Conservation (phyloP, 2,113 vertebrate genomes). For the Rutilus rutilus region DNA sequence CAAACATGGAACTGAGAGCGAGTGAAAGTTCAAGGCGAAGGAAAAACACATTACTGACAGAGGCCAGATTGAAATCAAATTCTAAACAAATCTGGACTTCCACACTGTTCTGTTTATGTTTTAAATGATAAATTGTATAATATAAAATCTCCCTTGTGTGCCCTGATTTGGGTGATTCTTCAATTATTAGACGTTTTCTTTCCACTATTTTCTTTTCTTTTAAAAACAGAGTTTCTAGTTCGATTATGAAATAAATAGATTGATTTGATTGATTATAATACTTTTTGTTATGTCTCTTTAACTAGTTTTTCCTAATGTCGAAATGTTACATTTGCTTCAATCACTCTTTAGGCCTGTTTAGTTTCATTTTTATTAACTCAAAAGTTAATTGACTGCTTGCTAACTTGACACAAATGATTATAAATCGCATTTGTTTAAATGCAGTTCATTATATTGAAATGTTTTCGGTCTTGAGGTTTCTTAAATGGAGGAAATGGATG, state of each 20-base stretch:
- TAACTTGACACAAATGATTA: background rate
- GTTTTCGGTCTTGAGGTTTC: conserved; percentile 21
- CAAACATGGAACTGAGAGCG: conserved; percentile 44
- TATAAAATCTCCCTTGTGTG: background rate
- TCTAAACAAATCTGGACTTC: conserved; percentile 26
- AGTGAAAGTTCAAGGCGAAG: conserved; percentile 1
- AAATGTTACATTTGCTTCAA: background rate
- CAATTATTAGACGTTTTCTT: conserved; percentile 9
- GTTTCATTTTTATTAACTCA: background rate
- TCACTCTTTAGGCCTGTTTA: background rate
- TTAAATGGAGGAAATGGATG: background rate
- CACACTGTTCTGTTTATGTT: conserved; percentile 1
- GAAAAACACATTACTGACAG: conserved; percentile 22
- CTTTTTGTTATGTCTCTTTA: background rate
- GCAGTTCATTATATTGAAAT: conserved; percentile 18
- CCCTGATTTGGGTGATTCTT: conserved; percentile 10
- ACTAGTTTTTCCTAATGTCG: background rate
- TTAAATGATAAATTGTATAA: conserved; percentile 8
- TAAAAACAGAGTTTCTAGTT: conserved; percentile 4
- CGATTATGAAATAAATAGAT: background rate
- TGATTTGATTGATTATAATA: conserved; percentile 7
- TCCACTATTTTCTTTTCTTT: background rate
- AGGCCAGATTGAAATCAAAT: conserved; percentile 55
- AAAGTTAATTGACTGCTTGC: background rate
- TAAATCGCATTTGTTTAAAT: background rate